A percentile compares a stretch with the other conserved stretches of the same genome.
Evolutionary conservation across 2,888 invertebrate genomes (phyloP).

Genomic region (Hipparchia sbordonii): DNA sequence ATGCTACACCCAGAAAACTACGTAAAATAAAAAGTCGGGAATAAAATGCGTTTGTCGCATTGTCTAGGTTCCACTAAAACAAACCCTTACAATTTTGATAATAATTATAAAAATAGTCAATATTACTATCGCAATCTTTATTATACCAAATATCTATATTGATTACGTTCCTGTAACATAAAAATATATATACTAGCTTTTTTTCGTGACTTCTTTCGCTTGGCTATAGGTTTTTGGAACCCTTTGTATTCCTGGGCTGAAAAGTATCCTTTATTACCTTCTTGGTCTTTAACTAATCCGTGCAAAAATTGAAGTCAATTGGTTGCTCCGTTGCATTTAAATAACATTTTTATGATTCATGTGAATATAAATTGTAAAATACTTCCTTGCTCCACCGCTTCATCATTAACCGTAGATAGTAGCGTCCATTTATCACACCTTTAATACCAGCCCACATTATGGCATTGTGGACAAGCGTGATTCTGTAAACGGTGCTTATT

Average conservation of each 20-base stretch:
- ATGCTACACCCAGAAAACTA: no score
- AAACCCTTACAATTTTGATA: neutral
- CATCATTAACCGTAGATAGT: constrained; percentile 32
- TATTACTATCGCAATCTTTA: neutral
- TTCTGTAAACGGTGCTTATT: constrained; percentile 80
- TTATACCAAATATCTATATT: neutral
- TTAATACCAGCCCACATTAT: constrained; percentile 72
- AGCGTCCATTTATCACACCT: constrained; percentile 71
- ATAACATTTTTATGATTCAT: neutral
- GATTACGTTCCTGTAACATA: neutral
- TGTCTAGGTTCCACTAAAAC: neutral
- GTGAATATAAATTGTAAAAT: constrained; percentile 14
- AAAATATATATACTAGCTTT: neutral
- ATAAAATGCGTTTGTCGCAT: neutral
- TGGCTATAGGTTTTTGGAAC: no score
- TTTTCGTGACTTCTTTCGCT: no score
- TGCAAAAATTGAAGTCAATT: no score
- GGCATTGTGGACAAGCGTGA: constrained; percentile 78
- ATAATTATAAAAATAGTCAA: neutral
- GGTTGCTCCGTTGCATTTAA: no score
- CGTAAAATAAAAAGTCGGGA: no score
- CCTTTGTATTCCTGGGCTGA: no score
- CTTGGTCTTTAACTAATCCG: no score
- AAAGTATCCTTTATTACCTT: no score
- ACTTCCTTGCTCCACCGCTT: constrained; percentile 30